These are phyloP conservation scores for Ophiodon elongatus DNA, from an alignment of 2,113 vertebrate species.

Conservation along the genomic window DNA sequence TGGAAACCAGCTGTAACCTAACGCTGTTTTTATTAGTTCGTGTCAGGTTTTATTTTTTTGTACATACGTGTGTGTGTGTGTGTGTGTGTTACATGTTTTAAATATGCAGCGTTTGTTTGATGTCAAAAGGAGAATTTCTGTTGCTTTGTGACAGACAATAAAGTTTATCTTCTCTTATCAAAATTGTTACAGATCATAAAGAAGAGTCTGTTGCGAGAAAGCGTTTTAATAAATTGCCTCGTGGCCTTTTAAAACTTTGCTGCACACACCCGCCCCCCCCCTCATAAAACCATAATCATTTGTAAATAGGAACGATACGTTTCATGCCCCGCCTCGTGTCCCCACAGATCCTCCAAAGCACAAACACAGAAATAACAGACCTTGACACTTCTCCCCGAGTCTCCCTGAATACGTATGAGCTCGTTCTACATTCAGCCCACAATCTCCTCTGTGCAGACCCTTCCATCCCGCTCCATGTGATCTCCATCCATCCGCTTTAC, in stretches of 20 bases:
- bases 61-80: no score
- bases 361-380: constrained; percentile 33
- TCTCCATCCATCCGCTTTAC: constrained; percentile 55
- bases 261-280: no score
- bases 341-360: constrained; percentile 10
- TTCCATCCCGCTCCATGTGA: constrained; percentile 56
- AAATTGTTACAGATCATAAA: no score
- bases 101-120: no score
- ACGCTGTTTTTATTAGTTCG: no score
- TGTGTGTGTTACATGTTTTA: no score
- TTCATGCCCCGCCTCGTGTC: background rate
- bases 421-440: constrained; percentile 54
- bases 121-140: no score
- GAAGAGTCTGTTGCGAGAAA: background rate
- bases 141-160: no score
- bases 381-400: background rate
- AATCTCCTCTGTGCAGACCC: constrained; percentile 40
- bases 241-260: background rate
- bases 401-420: constrained; percentile 48
- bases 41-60: no score
- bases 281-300: background rate
- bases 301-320: background rate
- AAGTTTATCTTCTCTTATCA: background rate
- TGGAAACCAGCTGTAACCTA: no score
- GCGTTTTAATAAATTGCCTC: background rate